phyloP scores from a whole-genome alignment of 1,140 invertebrate species.

The Euura lappo region DNA sequence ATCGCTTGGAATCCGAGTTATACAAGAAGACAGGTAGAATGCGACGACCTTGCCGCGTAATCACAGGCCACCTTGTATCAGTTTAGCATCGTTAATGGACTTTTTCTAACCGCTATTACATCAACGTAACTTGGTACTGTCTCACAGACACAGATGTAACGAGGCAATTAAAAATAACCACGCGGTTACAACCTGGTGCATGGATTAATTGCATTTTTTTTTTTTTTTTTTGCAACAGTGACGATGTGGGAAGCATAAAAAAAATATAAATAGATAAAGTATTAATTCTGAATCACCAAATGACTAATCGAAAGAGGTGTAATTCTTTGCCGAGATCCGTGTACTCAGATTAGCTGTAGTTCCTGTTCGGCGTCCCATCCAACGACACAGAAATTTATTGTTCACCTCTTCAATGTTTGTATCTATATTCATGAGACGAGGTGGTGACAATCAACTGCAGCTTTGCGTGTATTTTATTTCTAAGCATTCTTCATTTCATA shows the following conservation, averaged over 20 bases:
- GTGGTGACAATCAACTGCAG: neutral
- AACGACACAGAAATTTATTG: neutral
- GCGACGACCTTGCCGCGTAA: neutral
- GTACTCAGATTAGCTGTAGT: neutral
- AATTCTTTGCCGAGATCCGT: neutral
- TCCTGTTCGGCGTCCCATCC: neutral
- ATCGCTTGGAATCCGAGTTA: no score
- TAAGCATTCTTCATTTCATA: no score
- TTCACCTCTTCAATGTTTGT: neutral
- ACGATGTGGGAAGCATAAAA: neutral
- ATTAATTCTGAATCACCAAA: neutral
- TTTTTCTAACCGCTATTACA: neutral
- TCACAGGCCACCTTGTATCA: conserved; percentile 6
- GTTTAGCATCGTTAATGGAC: conserved; percentile 4
- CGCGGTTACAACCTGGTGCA: neutral
- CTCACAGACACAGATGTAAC: neutral
- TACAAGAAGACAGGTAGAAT: no score
- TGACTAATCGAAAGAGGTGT: neutral
- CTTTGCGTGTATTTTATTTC: no score
- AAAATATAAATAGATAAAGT: neutral
- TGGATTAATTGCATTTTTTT: neutral
- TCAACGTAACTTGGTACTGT: neutral
- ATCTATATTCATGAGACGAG: neutral
- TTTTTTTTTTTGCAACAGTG: no score
- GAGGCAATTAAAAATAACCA: neutral